Conservation (phyloP, 2,113 vertebrate species). For the Pterophyllum scalare region DNA sequence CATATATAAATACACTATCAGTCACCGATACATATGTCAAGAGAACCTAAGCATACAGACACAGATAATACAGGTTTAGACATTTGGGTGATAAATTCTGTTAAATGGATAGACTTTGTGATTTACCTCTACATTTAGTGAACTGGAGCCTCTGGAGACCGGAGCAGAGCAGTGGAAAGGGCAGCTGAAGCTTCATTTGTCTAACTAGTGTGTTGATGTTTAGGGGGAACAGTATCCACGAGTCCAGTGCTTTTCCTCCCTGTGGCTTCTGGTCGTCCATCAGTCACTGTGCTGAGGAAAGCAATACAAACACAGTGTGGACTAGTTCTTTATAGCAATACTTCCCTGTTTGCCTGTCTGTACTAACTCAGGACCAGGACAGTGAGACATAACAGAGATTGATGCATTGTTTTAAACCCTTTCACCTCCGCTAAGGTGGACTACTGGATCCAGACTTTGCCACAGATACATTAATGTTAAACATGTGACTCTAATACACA, state of each 20-base stretch:
- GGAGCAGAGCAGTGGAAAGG: slow-evolving; percentile 47
- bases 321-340: slow-evolving; percentile 64
- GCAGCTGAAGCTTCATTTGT: slow-evolving; percentile 70
- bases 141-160: slow-evolving; percentile 35
- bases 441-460: slow-evolving; percentile 15
- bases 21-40: slow-evolving; percentile 3
- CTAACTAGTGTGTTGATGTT: slow-evolving; percentile 80
- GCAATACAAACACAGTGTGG: slow-evolving; percentile 71
- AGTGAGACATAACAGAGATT: slow-evolving; percentile 54
- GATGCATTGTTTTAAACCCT: slow-evolving; percentile 65
- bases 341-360: slow-evolving; percentile 61
- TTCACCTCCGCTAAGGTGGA: slow-evolving; percentile 38
- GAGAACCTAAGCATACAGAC: not conserved
- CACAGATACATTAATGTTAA: slow-evolving; percentile 9
- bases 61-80: not conserved
- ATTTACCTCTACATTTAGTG: not conserved
- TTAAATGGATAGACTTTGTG: slow-evolving; percentile 21
- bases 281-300: slow-evolving; percentile 72
- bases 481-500: not conserved
- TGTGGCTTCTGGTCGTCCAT: slow-evolving; percentile 77
- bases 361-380: slow-evolving; percentile 59
- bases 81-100: slow-evolving; percentile 19
- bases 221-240: slow-evolving; percentile 75
- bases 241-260: slow-evolving; percentile 68
- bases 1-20: slow-evolving; percentile 3